Base-by-base conservation (phyloP, 2,113 vertebrate genomes). In the Marcusenius ussheri region DNA sequence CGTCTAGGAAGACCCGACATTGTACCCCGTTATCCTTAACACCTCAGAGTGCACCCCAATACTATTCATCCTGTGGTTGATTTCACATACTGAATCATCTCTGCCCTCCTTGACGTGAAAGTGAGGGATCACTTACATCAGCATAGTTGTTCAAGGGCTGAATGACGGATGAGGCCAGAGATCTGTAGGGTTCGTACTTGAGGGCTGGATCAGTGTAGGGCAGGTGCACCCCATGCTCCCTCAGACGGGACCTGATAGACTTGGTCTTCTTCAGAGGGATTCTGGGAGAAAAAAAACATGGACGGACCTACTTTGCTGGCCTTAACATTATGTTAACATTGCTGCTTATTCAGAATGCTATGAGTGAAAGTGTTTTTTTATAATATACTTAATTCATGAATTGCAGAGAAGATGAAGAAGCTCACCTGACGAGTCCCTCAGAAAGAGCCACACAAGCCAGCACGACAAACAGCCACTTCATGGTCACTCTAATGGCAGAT, bases 131-230 rank as follows among this genome's bases (percentile, higher is more conserved):
- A 95, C 96, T 96, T 94, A 97, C 97, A n/a, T 97, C 96, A 93
- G 96, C 93, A 9, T 96, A 96, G 91, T 94, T 92, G 3, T 89
- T 91, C 6, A 97, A 95, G 9, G 96, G 95, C 92, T 96, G 94
- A 0, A 89, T 83, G 89, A 92, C 91, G 3, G 94, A 90, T 87
- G 77, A 10, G 5, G 91, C 77, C 0, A 89, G n/a, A 77, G 95
- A 92, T 0, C 91, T 86, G 1, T 88, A 17, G 10, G n/a, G 39
- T 53, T 0, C 56, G 91, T 95, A 96, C 90, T 96, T 97, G 80
- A 91, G 91, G 83, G 5, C 95, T 0, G 93, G 94, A 0, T 97
- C 95, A 0, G 89, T 42, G 13, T 94, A 94, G 27, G 94, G 89
- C 17, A 93, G 92, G 89, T 58, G 91, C 0, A 93, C 83, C 0